Conservation (phyloP, 2,113 vertebrate species). For the Cyprinus carpio region DNA sequence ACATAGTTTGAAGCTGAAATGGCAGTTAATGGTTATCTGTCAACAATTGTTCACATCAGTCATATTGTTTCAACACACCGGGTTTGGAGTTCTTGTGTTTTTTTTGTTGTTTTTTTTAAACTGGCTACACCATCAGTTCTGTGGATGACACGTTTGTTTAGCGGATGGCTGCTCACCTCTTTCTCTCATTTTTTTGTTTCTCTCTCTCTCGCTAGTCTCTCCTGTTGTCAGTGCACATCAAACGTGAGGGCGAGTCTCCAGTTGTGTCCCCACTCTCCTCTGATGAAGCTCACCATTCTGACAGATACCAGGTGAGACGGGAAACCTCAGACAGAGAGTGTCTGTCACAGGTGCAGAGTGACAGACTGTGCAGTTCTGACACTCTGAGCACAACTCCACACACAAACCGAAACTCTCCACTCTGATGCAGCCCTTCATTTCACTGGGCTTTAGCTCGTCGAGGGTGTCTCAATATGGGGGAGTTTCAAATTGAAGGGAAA, state of each 20-base stretch:
- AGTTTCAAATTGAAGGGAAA: slow-evolving; percentile 8
- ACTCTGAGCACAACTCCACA: slow-evolving; percentile 22
- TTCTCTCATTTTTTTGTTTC: slow-evolving; percentile 25
- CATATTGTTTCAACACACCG: slow-evolving; percentile 20
- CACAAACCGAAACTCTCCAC: slow-evolving; percentile 16
- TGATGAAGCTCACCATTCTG: slow-evolving; percentile 97
- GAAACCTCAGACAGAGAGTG: slow-evolving; percentile 24
- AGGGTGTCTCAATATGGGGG: background rate
- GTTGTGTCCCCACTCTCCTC: slow-evolving; percentile 96
- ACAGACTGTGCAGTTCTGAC: slow-evolving; percentile 22
- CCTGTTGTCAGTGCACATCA: slow-evolving; percentile 97
- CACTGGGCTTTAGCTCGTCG: slow-evolving; percentile 3
- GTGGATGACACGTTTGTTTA: slow-evolving; percentile 45
- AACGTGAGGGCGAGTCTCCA: slow-evolving; percentile 97
- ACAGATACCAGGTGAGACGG: slow-evolving; percentile 96
- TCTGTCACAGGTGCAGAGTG: slow-evolving; percentile 29
- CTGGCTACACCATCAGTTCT: slow-evolving; percentile 28
- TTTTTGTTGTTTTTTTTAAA: background rate
- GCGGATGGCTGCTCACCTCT: slow-evolving; percentile 43
- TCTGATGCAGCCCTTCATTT: slow-evolving; percentile 18
- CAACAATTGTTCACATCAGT: slow-evolving; percentile 33
- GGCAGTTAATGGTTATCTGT: slow-evolving; percentile 44
- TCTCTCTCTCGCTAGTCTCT: slow-evolving; percentile 84
- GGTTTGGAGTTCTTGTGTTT: background rate
- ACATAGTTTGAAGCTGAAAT: slow-evolving; percentile 18